These are phyloP conservation scores for Sthenelais limicola DNA, from an alignment of 2,888 invertebrate genomes.

Conservation along the genomic window DNA sequence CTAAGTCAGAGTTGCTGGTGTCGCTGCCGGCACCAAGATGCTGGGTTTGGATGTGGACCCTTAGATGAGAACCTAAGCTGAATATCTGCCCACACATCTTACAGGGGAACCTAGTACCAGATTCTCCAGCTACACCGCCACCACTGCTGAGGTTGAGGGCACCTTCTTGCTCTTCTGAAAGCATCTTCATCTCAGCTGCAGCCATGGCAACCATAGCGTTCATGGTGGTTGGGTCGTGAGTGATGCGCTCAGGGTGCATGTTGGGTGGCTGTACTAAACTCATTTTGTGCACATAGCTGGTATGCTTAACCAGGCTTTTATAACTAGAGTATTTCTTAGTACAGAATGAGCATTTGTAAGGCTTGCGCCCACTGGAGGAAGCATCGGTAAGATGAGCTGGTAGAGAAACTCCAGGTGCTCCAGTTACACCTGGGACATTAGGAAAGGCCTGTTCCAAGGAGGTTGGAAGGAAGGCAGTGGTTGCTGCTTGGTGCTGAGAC, in stretches of 20 bases:
- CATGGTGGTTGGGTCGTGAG: no score
- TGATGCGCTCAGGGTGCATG: neutral
- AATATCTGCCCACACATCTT: conserved; percentile 25
- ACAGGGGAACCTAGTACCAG: neutral
- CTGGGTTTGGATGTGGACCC: neutral
- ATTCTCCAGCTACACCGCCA: no score
- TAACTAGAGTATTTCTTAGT: conserved; percentile 29
- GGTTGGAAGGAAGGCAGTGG: neutral
- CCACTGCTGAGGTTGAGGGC: neutral
- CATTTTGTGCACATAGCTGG: conserved; percentile 19
- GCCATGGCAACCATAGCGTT: conserved; percentile 15
- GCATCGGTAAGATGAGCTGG: no score
- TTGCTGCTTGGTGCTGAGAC: neutral
- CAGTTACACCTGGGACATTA: no score
- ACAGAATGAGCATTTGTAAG: conserved; percentile 17
- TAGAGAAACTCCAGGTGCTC: no score
- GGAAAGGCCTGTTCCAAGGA: neutral
- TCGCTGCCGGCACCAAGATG: conserved; percentile 16
- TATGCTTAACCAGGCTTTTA: conserved; percentile 15
- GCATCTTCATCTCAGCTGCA: conserved; percentile 9
- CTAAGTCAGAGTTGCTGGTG: neutral
- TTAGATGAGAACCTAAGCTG: neutral
- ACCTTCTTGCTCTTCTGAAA: neutral
- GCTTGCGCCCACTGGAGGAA: neutral
- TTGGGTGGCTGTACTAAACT: neutral